Conservation (phyloP, 2,113 vertebrate genomes). For the Apus apus region DNA sequence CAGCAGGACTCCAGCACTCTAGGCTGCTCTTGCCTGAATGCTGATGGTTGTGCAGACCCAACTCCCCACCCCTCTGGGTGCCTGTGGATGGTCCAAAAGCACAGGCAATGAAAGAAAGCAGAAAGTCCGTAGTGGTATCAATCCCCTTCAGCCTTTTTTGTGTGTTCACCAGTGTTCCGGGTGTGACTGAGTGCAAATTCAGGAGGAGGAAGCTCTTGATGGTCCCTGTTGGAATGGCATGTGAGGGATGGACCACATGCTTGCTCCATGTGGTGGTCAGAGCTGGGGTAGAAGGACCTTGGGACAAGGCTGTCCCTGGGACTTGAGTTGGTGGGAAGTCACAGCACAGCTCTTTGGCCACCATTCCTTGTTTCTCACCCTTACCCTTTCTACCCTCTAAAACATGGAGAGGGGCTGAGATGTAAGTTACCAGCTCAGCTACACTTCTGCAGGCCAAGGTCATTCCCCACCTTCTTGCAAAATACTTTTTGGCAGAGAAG, state of each 20-base stretch:
- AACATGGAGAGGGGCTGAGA: not conserved
- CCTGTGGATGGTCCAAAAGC: not conserved
- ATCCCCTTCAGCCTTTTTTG: not conserved
- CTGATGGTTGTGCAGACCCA: not conserved
- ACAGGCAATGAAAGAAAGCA: not conserved
- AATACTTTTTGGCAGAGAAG: not conserved
- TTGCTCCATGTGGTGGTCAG: not conserved
- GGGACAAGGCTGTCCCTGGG: not conserved
- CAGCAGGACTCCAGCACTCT: not conserved
- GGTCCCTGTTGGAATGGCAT: not conserved
- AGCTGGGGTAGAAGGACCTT: not conserved
- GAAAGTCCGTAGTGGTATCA: not conserved
- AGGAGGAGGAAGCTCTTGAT: not conserved
- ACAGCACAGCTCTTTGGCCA: not conserved
- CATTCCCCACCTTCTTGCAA: not conserved
- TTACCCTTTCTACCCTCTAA: not conserved
- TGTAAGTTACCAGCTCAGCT: not conserved
- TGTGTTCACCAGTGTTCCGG: not conserved
- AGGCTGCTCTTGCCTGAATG: not conserved
- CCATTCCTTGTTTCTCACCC: rapidly evolving
- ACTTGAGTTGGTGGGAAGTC: not conserved
- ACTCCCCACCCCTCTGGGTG: not conserved
- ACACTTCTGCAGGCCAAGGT: not conserved
- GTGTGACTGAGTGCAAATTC: rapidly evolving
- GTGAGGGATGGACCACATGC: rapidly evolving